phyloP scores from a whole-genome alignment of 2,888 invertebrate species.

The Parnassius apollo region DNA sequence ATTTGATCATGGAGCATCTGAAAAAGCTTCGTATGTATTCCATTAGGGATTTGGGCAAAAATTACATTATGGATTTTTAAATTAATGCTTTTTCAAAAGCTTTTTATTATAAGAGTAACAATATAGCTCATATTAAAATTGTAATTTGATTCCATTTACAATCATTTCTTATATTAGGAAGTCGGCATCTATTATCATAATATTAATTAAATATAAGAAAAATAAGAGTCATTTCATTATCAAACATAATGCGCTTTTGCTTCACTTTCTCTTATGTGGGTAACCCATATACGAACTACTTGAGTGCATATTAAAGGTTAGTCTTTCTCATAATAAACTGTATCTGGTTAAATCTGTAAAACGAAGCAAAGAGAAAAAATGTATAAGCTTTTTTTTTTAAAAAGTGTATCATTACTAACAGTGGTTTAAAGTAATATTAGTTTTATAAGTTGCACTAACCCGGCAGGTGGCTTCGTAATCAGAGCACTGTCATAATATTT shows the following conservation, averaged over 20 bases:
- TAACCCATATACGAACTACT: constrained; percentile 5
- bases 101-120: background rate
- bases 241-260: too few species aligned
- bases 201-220: too few species aligned
- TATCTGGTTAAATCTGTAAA: background rate
- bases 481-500: constrained; percentile 30
- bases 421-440: constrained; percentile 25
- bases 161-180: too few species aligned
- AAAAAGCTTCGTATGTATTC: too few species aligned
- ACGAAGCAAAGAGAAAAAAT: constrained; percentile 4
- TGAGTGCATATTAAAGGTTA: background rate
- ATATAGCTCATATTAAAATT: too few species aligned
- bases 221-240: too few species aligned
- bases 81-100: too few species aligned
- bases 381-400: constrained; percentile 9
- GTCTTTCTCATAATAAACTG: background rate
- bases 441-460: constrained; percentile 36
- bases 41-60: background rate
- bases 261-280: background rate
- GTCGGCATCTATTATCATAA: too few species aligned
- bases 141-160: too few species aligned
- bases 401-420: constrained; percentile 25
- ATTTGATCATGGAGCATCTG: too few species aligned
- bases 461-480: constrained; percentile 37
- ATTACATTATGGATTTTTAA: background rate